Percentiles rank a stretch among this genome's conserved stretches.
phyloP scores from a whole-genome alignment of 1,140 invertebrate genomes.

The Andrena cerasifolii region DNA sequence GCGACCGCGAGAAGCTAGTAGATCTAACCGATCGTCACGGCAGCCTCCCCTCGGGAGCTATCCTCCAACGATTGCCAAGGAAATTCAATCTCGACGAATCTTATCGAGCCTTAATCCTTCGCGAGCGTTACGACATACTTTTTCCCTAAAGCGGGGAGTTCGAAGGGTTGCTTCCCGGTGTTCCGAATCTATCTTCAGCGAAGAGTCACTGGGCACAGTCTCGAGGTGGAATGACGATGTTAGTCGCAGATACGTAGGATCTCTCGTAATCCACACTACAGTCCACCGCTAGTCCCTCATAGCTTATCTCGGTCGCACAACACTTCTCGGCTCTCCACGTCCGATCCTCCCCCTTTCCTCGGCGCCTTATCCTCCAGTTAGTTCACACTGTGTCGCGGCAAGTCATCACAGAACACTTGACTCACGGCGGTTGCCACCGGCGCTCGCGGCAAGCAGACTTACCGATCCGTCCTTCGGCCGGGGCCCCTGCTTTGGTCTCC shows the following conservation, averaged over 20 bases:
- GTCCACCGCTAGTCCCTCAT: constrained; percentile 47
- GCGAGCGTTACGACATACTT: too few species aligned
- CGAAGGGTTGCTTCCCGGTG: too few species aligned
- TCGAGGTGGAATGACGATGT: neutral
- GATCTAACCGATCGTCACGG: too few species aligned
- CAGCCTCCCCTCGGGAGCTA: too few species aligned
- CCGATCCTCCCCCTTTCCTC: neutral
- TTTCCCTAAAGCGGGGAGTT: too few species aligned
- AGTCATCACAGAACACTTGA: constrained; percentile 57
- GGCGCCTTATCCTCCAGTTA: constrained; percentile 16
- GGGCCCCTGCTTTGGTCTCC: constrained; percentile 9
- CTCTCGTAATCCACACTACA: constrained; percentile 23
- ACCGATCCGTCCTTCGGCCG: constrained; percentile 48
- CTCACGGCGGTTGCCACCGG: constrained; percentile 26
- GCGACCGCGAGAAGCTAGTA: too few species aligned
- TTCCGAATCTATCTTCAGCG: neutral
- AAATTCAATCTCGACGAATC: too few species aligned
- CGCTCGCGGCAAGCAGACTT: constrained; percentile 47
- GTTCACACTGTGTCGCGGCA: constrained; percentile 42
- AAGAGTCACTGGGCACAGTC: constrained; percentile 6
- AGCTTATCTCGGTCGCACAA: constrained; percentile 48
- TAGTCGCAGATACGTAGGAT: neutral
- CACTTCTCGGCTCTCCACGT: constrained; percentile 25
- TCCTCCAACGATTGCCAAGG: too few species aligned
- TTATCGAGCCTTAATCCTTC: too few species aligned